Evolutionary conservation across 2,888 invertebrate genomes (phyloP), one percentile per base, ranked within the genome.

Genomic region (Leucozona laternaria): DNA sequence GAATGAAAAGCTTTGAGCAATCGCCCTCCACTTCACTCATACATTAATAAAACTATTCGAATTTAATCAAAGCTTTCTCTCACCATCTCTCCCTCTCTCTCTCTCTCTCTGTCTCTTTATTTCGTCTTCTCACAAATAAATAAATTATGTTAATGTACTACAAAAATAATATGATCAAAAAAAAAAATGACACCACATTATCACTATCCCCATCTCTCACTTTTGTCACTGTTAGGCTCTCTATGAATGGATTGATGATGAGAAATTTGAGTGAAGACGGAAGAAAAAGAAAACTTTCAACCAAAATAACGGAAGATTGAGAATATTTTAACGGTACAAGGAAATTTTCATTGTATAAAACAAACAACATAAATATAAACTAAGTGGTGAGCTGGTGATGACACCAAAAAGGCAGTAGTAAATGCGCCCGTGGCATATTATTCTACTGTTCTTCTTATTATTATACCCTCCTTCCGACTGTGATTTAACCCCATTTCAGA

Each of bases 401-500:
- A 70, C 83, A 84, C 58, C 50, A 77, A 70, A 60, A 45, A 13
- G 37, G 17, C 10, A 57, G 20, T 28, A 48, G 17, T 60, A 37
- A 82, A 70, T 75, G 71, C 58, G 79, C 58, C 75, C 84, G 71
- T 80, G 72, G 71, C 76, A 72, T 53, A 64, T 71, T 28, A 62
- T 82, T 73, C 40, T 45, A 17, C 10, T 66, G 53, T 71, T 50
- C 17, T 70, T 20, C 34, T 34, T 22, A 20, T n/a, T 22, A 20
- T n/a, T 22, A 60, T 72, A 62, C 64, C 71, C 60, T 55, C 25
- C 66, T 66, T 15, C 45, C 66, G 53, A 82, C 86, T 64, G 86
- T 79, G 81, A 86, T 86, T 86, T 86, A 86, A 82, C 86, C 86
- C 82, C 78, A 82, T 82, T 86, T 85, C 40, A 37, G 53, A 66